Base-by-base conservation (phyloP, 2,113 vertebrate genomes). In the Vimba vimba region DNA sequence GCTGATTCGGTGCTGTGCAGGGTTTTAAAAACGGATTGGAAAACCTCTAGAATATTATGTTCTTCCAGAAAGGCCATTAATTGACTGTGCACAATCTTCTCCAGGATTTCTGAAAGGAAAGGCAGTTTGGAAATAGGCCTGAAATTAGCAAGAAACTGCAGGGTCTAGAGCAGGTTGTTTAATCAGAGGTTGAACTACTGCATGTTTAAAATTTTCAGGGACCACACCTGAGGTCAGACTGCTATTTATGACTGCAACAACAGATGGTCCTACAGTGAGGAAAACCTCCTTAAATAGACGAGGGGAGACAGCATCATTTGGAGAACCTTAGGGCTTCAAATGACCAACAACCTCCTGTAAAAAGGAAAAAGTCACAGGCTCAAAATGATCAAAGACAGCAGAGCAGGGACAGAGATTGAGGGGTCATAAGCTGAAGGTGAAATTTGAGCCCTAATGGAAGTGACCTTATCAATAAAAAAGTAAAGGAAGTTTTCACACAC, bases 381-480 rank as follows among this genome's bases (percentile, higher is more conserved):
- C 77, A 59, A 59, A 79, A 17, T 39, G 36, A 27, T 79, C 17
- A 59, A 79, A 78, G 3, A 71, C 68, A 36, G 68, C 68, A 17
- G 30, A 71, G 30, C 23, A 39, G 6, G 6, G 30, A 36, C 68
- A 71, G 27, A 71, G 27, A 33, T 11, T 36, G 68, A 71, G 4
- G 30, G 30, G 10, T 25, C 60, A 25, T 10, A 10, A 64, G 68
- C 30, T 33, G 15, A 8, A 71, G 30, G 3, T 36, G 13, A 36
- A 3, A 36, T 36, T 6, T 4, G n/a, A 19, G 68, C 30, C 30
- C 68, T 39, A 7, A 13, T 55, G 19, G 75, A 52, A 27, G 3
- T 55, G 15, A 55, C 43, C n/a, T 76, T 50, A 76, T 76, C 43
- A 50, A 50, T n/a, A 50, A 76, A 76, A 76, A 76, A 47, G 2